A percentile compares a stretch with the other conserved stretches of the same genome.
These are phyloP conservation scores for Coracias cyanogaster DNA, from an alignment of 2,797 vertebrate genomes.

Conservation along the genomic window DNA sequence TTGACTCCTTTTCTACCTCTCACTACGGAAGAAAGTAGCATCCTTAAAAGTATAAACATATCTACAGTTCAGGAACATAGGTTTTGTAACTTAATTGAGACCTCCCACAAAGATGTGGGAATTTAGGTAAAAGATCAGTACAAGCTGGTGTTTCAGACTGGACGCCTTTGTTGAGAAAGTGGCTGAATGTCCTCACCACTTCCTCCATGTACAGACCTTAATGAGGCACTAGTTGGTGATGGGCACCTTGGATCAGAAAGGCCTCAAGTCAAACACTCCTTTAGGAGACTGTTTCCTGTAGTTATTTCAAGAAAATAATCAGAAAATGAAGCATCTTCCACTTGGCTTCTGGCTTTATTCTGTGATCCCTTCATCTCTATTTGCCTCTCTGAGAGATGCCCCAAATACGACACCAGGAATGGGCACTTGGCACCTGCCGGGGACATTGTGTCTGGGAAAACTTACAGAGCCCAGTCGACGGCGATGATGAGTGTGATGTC, in stretches of 20 bases:
- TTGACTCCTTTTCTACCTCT: neutral
- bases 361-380: neutral
- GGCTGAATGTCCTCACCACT: neutral
- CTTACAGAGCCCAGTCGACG: slow-evolving; percentile 91
- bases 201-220: neutral
- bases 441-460: neutral
- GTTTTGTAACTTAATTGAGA: neutral
- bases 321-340: neutral
- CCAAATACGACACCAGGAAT: accelerated
- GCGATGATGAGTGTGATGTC: slow-evolving; percentile 92
- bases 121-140: too few species aligned
- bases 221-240: accelerated
- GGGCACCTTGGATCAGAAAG: neutral
- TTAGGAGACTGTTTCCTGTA: neutral
- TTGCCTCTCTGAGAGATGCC: accelerated
- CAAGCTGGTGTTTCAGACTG: neutral
- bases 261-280: neutral
- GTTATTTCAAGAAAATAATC: neutral
- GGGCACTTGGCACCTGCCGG: neutral
- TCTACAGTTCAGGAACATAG: neutral
- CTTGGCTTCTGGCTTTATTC: neutral
- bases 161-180: neutral
- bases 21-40: accelerated
- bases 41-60: neutral
- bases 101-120: neutral